Base-by-base conservation (phyloP, 2,113 vertebrate species). In the Tonatia bakeri region DNA sequence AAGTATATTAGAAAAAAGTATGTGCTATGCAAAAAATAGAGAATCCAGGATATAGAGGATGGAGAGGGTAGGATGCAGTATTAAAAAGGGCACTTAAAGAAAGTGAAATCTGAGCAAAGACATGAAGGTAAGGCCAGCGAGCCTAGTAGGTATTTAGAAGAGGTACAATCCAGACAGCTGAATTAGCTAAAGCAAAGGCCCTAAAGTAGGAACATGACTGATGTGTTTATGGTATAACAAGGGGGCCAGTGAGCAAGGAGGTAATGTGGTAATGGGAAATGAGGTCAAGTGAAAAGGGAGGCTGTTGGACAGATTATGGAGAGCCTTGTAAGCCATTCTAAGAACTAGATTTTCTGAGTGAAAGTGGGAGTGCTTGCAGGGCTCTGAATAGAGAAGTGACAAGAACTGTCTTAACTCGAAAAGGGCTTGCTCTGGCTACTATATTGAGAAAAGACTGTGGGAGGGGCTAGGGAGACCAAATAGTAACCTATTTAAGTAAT, bases 21-120 rank as follows among this genome's bases (percentile, higher is more conserved):
- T 65, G 9, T 31, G 28, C 47, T 64, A n/a, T 19, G 36, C 10
- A 67, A 84, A 88, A 85, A 87, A 22, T 33, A 83, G 90, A 33
- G 22, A 79, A 87, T 64, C 36, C 83, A 94, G 90, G 59, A 73
- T 70, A 67, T 91, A 36, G 3, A 45, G 28, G 38, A 20, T 45
- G 16, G 4, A 43, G 43, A 17, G 9, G 36, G n/a, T 24, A 65
- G 61, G 15, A 82, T 50, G 36, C 3, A 92, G 17, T 85, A 77
- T 88, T 43, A 89, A 80, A 85, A 0, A 64, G 20, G 10, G 33
- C 65, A 5, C 77, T 90, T 43, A 92, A 3, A 84, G 47, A 77
- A 73, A 38, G 76, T 50, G 43, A 90, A n/a, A 77, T 81, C 82
- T 79, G 82, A 95, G 31, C 40, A 84, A 87, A 94, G 28, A 94